Conservation (phyloP, 2,888 invertebrate genomes). For the Scaptomyza parva region DNA sequence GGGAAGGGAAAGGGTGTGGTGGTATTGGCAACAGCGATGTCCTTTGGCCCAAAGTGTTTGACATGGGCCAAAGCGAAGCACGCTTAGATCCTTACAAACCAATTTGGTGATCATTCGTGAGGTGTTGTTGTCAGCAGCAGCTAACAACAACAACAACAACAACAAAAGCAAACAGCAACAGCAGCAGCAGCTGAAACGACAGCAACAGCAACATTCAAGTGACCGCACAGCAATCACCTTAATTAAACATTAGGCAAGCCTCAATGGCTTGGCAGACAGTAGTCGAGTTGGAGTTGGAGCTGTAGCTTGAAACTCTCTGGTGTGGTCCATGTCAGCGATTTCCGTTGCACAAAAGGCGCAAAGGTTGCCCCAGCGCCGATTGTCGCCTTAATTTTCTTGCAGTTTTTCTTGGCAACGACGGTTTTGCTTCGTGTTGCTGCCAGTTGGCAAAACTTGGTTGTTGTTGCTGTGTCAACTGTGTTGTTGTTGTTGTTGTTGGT, state of each 20-base stretch:
- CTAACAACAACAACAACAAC: constrained; percentile 46
- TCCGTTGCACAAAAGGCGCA: constrained; percentile 80
- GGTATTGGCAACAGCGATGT: constrained; percentile 38
- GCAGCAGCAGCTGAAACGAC: constrained; percentile 37
- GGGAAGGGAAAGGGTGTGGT: background rate
- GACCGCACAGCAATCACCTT: constrained; percentile 82
- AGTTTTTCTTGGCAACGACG: constrained; percentile 66
- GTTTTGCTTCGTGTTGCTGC: constrained; percentile 70
- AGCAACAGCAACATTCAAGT: constrained; percentile 54
- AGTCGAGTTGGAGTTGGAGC: constrained; percentile 29
- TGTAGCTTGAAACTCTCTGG: constrained; percentile 57
- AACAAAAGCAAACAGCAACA: constrained; percentile 20
- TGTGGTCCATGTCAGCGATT: constrained; percentile 83
- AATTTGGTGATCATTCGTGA: constrained; percentile 77
- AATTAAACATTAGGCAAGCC: constrained; percentile 81
- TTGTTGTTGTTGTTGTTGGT: constrained; percentile 28
- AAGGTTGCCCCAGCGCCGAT: constrained; percentile 74
- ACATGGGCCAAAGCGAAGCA: constrained; percentile 62
- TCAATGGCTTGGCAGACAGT: constrained; percentile 51
- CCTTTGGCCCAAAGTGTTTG: constrained; percentile 76
- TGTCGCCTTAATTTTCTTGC: constrained; percentile 80
- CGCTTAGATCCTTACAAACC: constrained; percentile 79
- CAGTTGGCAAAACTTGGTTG: constrained; percentile 36
- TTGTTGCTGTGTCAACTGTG: constrained; percentile 62
- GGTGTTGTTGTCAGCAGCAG: constrained; percentile 67